Conservation (phyloP, 2,113 vertebrate species). For the Ictalurus furcatus region DNA sequence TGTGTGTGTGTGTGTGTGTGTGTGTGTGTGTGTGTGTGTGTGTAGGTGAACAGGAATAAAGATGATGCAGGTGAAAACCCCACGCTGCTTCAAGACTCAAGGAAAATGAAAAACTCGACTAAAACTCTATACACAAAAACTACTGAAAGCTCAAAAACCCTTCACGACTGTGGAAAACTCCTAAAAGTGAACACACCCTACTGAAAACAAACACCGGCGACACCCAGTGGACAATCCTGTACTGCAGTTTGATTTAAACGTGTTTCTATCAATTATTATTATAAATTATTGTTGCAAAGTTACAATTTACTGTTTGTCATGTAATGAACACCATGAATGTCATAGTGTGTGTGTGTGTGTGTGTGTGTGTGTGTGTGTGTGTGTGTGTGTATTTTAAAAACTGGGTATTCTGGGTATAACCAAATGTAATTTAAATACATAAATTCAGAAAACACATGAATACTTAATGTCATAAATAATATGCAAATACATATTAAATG, state of each 20-base stretch:
- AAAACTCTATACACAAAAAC: not conserved
- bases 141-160: not conserved
- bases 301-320: not conserved
- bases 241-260: no score
- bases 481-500: not conserved
- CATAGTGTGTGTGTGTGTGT: not conserved
- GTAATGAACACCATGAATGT: not conserved
- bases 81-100: not conserved
- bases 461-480: no score
- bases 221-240: not conserved
- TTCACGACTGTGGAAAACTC: no score
- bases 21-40: slow-evolving; percentile 9
- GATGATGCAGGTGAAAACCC: not conserved
- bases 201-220: no score
- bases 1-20: no score
- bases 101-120: not conserved
- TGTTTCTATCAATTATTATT: not conserved
- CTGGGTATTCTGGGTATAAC: not conserved
- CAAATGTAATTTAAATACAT: not conserved
- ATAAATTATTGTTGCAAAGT: not conserved
- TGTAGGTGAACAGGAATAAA: not conserved
- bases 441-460: not conserved
- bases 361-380: no score
- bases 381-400: not conserved
- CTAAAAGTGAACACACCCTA: not conserved